These are phyloP conservation scores for Pristionchus entomophagus DNA, from an alignment of 2,888 invertebrate genomes.

Conservation along the genomic window DNA sequence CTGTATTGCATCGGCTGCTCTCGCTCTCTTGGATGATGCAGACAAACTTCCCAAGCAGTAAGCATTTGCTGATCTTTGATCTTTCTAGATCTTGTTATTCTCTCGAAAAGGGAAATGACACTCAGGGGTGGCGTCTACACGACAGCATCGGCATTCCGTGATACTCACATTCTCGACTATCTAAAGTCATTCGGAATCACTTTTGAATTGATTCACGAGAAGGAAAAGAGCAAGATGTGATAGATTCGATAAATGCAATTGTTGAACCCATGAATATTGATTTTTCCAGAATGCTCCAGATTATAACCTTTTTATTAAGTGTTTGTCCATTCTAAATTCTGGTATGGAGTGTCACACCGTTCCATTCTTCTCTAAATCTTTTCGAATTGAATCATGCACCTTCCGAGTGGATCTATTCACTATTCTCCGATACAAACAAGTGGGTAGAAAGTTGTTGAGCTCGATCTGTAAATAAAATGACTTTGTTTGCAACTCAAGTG, in stretches of 20 bases:
- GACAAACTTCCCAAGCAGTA: conserved; percentile 86
- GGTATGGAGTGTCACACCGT: neutral
- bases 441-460: neutral
- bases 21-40: conserved; percentile 85
- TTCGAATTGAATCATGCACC: neutral
- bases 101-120: too few species aligned
- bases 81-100: neutral
- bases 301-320: too few species aligned
- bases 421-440: neutral
- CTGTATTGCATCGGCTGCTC: conserved; percentile 84
- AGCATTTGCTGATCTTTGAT: conserved; percentile 67
- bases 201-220: conserved; percentile 45
- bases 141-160: conserved; percentile 86
- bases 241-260: too few species aligned
- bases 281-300: too few species aligned
- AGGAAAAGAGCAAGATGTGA: neutral
- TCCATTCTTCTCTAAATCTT: neutral
- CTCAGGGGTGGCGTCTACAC: conserved; percentile 91
- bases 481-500: too few species aligned
- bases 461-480: too few species aligned
- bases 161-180: conserved; percentile 86
- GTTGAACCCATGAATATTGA: too few species aligned
- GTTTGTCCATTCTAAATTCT: too few species aligned
- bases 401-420: neutral
- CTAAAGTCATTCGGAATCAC: conserved; percentile 83